Evolutionary conservation across 1,140 invertebrate genomes (phyloP).

Genomic region (Drosophila saltans): DNA sequence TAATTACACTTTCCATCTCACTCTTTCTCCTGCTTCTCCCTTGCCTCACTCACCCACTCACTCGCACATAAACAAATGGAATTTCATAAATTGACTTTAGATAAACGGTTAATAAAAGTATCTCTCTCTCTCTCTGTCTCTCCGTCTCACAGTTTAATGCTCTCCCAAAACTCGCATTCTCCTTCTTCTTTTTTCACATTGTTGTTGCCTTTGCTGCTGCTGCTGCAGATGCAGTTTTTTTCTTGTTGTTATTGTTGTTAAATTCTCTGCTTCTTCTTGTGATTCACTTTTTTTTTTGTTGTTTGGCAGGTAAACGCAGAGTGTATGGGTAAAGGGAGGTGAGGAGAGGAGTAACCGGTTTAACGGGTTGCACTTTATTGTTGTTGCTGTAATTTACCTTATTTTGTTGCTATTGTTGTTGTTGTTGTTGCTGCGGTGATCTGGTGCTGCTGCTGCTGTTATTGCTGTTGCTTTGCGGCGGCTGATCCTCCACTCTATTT

Average conservation of each 20-base stretch:
- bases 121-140: background rate
- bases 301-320: conserved; percentile 7
- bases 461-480: background rate
- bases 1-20: background rate
- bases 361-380: conserved; percentile 17
- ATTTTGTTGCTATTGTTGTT: conserved; percentile 20
- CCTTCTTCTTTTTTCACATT: background rate
- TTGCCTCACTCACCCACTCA: background rate
- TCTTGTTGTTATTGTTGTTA: conserved; percentile 1
- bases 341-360: conserved; percentile 2
- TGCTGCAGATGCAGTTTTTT: conserved; percentile 9
- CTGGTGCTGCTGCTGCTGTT: conserved; percentile 9
- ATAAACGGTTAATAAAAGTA: conserved; percentile 13
- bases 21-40: background rate
- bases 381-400: conserved; percentile 16
- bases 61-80: conserved; percentile 7
- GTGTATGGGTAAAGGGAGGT: background rate
- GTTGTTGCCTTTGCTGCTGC: conserved; percentile 2
- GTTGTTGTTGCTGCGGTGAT: conserved; percentile 15
- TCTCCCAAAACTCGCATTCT: background rate
- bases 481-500: conserved; percentile 10
- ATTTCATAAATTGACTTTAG: conserved; percentile 14
- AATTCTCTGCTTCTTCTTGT: conserved; percentile 9
- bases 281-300: conserved; percentile 10
- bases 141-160: background rate